phyloP scores from a whole-genome alignment of 35 echinoderm and acorn worm genomes.

The Amphiura filiformis region DNA sequence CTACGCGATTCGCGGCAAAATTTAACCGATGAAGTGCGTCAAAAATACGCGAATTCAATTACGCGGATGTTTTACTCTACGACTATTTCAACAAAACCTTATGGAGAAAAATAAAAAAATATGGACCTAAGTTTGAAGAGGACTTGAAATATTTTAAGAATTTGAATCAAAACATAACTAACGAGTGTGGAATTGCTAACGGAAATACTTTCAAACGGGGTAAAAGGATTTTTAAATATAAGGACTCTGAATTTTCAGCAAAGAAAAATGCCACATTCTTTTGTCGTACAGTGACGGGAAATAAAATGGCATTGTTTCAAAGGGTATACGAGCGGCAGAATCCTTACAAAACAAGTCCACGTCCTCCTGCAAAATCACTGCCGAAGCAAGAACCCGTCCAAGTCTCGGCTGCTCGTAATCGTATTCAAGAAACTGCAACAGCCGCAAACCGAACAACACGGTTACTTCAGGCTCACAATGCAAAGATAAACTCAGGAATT shows the following conservation, averaged over 20 bases:
- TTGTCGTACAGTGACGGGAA: not conserved
- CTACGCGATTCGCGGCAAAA: constrained; percentile 4
- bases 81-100: constrained; percentile 74
- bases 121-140: constrained; percentile 56
- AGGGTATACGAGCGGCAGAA: not conserved
- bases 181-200: constrained; percentile 31
- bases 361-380: too few relatives aligned
- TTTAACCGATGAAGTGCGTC: not conserved
- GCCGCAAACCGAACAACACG: too few relatives aligned
- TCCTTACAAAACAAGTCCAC: not conserved
- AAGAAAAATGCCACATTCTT: not conserved
- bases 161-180: constrained; percentile 8
- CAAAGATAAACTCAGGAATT: too few relatives aligned
- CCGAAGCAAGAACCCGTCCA: too few relatives aligned
- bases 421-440: too few relatives aligned
- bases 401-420: too few relatives aligned
- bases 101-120: constrained; percentile 70
- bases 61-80: constrained; percentile 46
- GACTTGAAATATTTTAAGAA: constrained; percentile 62
- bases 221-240: not conserved
- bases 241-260: constrained; percentile 31
- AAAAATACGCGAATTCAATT: constrained; percentile 51
- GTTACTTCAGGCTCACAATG: too few relatives aligned
- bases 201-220: not conserved
- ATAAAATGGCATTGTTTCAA: not conserved